phyloP scores from a whole-genome alignment of 2,797 vertebrate species.

The Borostomias antarcticus region DNA sequence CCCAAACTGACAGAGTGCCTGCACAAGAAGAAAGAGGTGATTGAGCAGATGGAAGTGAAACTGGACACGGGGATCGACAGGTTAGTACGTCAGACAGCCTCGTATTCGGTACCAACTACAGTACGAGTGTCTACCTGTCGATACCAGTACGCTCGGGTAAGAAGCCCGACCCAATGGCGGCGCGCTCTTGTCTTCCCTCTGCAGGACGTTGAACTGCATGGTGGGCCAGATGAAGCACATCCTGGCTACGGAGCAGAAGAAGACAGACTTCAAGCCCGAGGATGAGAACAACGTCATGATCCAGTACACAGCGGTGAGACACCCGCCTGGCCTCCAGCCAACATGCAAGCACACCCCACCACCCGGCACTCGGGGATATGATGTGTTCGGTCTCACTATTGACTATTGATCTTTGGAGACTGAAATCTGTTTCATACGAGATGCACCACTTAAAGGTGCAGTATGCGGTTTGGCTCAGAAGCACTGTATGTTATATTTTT shows the following conservation, averaged over 20 bases:
- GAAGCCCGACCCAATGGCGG: too few relatives aligned
- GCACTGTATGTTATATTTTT: too few relatives aligned
- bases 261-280: constrained; percentile 98
- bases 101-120: background rate
- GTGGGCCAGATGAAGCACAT: constrained; percentile 98
- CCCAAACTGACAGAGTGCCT: constrained; percentile 97
- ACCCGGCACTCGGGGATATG: background rate
- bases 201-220: constrained; percentile 98
- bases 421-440: background rate
- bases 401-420: background rate
- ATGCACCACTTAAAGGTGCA: too few relatives aligned
- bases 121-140: too few relatives aligned
- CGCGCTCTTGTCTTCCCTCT: too few relatives aligned
- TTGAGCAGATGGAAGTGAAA: constrained; percentile 99
- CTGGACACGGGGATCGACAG: constrained; percentile 96
- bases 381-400: background rate
- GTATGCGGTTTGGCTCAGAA: too few relatives aligned
- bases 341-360: background rate
- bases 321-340: background rate
- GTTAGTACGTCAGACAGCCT: constrained; percentile 67
- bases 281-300: constrained; percentile 98
- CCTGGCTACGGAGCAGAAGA: constrained; percentile 94
- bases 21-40: constrained; percentile 99
- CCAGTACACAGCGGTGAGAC: constrained; percentile 95
- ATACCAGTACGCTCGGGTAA: too few relatives aligned